Percentiles rank a stretch among this genome's conserved stretches.
These are phyloP conservation scores for Acrossocheilus wenchowensis DNA, from an alignment of 2,797 vertebrate species.

Conservation along the genomic window DNA sequence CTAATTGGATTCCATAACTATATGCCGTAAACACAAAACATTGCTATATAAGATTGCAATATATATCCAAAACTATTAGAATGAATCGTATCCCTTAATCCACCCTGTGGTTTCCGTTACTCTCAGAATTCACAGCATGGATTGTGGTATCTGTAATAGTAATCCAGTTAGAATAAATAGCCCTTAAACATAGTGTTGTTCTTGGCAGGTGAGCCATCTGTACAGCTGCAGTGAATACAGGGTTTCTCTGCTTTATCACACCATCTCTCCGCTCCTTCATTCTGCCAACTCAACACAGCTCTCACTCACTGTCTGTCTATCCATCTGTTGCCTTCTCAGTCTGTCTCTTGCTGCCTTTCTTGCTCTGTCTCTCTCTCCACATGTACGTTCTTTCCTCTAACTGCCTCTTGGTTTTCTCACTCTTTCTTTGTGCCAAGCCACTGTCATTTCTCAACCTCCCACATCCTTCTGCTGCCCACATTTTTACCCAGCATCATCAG, in stretches of 20 bases:
- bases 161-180: slow-evolving; percentile 71
- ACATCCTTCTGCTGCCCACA: slow-evolving; percentile 53
- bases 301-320: slow-evolving; percentile 41
- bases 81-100: slow-evolving; percentile 63
- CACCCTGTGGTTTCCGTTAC: slow-evolving; percentile 52
- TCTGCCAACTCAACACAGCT: slow-evolving; percentile 60
- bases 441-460: slow-evolving; percentile 74
- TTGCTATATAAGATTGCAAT: slow-evolving; percentile 61
- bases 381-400: slow-evolving; percentile 3
- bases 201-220: slow-evolving; percentile 70
- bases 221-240: slow-evolving; percentile 63
- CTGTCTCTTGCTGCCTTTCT: slow-evolving; percentile 37
- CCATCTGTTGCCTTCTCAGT: slow-evolving; percentile 42
- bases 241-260: slow-evolving; percentile 68
- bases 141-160: slow-evolving; percentile 66
- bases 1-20: slow-evolving; percentile 28
- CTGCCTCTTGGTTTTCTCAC: slow-evolving; percentile 41
- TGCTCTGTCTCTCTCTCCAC: slow-evolving; percentile 21
- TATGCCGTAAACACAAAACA: slow-evolving; percentile 54
- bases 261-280: slow-evolving; percentile 69
- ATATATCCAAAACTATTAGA: slow-evolving; percentile 65
- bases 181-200: slow-evolving; percentile 75
- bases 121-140: slow-evolving; percentile 58
- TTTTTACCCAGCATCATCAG: slow-evolving; percentile 68
- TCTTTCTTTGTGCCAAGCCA: slow-evolving; percentile 61